Conservation (phyloP, 2,113 vertebrate species). For the Caloenas nicobarica region DNA sequence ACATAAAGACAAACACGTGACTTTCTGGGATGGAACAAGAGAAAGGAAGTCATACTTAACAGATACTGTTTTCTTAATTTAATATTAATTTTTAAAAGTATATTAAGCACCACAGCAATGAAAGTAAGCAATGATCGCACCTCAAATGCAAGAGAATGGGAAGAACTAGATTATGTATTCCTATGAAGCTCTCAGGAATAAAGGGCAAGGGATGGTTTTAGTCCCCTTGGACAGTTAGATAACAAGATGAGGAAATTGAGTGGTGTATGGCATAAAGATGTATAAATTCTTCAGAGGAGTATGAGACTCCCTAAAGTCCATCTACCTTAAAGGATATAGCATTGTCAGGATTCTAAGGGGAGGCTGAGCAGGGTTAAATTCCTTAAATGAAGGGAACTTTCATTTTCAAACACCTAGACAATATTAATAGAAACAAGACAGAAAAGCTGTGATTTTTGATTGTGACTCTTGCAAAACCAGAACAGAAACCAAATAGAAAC, state of each 20-base stretch:
- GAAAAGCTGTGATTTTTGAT: not conserved
- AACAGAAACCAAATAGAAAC: not conserved
- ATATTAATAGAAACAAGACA: not conserved
- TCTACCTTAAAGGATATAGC: not conserved
- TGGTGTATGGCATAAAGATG: not conserved
- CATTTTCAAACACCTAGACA: not conserved
- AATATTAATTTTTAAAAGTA: not conserved
- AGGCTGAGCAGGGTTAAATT: not conserved
- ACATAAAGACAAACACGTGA: not conserved
- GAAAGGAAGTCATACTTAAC: not conserved
- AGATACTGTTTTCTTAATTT: not conserved
- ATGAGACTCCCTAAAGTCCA: not conserved
- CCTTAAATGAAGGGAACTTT: not conserved
- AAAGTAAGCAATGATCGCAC: not conserved
- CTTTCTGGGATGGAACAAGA: not conserved
- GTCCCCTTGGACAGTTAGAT: not conserved
- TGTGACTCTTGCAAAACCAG: not conserved
- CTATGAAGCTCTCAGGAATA: not conserved
- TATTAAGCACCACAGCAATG: not conserved
- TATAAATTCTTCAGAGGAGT: not conserved
- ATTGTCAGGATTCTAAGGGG: not conserved
- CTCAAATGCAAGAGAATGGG: not conserved
- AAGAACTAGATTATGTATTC: not conserved
- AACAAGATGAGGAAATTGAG: not conserved
- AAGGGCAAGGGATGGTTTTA: not conserved